Evolutionary conservation across 1,140 invertebrate species (phyloP).

Genomic region (Leptinotarsa defecta): DNA sequence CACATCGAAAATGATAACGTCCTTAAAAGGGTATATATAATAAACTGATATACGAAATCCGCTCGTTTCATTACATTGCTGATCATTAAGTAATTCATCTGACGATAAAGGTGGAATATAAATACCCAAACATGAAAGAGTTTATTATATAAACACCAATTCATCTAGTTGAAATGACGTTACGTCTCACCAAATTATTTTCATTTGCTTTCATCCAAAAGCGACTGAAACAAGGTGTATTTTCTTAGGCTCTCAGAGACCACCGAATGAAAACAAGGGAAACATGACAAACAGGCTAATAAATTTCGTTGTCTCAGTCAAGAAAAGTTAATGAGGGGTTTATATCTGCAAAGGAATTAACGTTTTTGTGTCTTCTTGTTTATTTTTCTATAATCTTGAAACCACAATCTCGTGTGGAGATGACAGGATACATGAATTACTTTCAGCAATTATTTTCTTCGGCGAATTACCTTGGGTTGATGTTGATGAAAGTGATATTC

Average conservation of each 20-base stretch:
- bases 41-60: too few species aligned
- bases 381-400: too few species aligned
- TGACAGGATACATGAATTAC: too few species aligned
- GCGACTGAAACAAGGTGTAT: constrained; percentile 5
- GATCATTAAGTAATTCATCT: background rate
- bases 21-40: too few species aligned
- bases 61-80: background rate
- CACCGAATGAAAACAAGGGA: background rate
- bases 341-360: constrained; percentile 1
- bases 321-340: constrained; percentile 7
- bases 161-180: constrained; percentile 1
- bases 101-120: background rate
- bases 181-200: background rate
- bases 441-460: too few species aligned
- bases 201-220: constrained; percentile 4
- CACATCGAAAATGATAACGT: too few species aligned
- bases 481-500: too few species aligned
- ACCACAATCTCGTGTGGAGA: too few species aligned
- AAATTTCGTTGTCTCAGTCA: background rate
- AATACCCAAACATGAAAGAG: background rate
- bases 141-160: constrained; percentile 9
- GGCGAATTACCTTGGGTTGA: too few species aligned
- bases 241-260: background rate
- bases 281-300: background rate
- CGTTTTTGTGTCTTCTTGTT: background rate